phyloP scores from a whole-genome alignment of 2,113 vertebrate species.

The Etheostoma spectabile region DNA sequence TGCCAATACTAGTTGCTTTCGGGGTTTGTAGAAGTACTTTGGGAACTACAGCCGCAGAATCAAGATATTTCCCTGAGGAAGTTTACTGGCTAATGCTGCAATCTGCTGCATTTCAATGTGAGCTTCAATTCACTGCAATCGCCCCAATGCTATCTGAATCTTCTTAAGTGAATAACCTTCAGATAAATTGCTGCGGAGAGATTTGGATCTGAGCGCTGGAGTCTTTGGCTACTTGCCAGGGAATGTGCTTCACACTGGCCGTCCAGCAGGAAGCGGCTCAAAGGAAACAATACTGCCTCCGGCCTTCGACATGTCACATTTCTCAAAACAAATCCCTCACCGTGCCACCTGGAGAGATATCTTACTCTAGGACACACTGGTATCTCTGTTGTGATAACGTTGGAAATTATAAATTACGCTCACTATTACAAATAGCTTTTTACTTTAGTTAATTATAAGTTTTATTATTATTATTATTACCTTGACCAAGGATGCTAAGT shows the following conservation, averaged over 20 bases:
- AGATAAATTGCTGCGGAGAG: conserved; percentile 25
- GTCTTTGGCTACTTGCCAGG: conserved; percentile 24
- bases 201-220: conserved; percentile 4
- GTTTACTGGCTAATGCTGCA: background rate
- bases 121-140: background rate
- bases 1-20: background rate
- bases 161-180: background rate
- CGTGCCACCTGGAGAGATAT: background rate
- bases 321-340: conserved; percentile 6
- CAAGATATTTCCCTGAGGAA: background rate
- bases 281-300: conserved; percentile 31
- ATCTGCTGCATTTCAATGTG: background rate
- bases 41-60: background rate
- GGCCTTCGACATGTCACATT: background rate
- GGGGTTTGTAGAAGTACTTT: background rate
- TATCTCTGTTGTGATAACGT: background rate
- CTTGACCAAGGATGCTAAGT: no score
- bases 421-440: background rate
- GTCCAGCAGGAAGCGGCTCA: conserved; percentile 42
- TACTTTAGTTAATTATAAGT: background rate
- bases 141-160: background rate
- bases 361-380: background rate
- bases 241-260: conserved; percentile 36
- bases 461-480: no score
- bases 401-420: background rate